Evolutionary conservation across 2,113 vertebrate species (phyloP), one percentile per base, ranked within the genome.

Genomic region (Tychaedon coryphoeus): DNA sequence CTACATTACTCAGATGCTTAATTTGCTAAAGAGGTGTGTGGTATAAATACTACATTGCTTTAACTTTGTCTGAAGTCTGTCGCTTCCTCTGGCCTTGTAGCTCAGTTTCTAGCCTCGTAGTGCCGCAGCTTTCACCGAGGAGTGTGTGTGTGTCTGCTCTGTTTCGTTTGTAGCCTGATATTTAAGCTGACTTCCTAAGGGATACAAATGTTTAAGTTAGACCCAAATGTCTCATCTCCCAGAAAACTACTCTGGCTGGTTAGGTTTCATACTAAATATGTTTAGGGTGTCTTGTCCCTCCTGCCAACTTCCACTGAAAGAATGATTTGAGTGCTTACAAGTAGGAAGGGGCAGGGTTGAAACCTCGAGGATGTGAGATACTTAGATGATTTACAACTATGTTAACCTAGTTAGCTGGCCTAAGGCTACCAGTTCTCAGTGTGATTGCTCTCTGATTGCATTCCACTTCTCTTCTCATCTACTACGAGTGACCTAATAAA

Each of bases 121-220:
- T 53, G n/a, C 48, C 19, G 10, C 1, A 4, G 12, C 18, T 78
- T 92, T 85, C 42, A 14, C 22, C 34, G 53, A 56, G 13, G 50
- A 9, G 22, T 48, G 36, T 0, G 0, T 38, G 5, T 19, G 6
- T 65, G 17, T 48, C 36, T 57, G 15, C 40, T 45, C 2, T 60
- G 0, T 1, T 6, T 51, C 17, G 16, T 76, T 83, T 67, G 45
- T 71, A 71, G 61, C 34, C 31, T 78, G 18, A 6, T 77, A 22
- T 2, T 53, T 67, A 60, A 48, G 13, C 43, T n/a, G 12, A 9
- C 14, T 54, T 91, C 22, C 28, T 43, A 23, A 74, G 19, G 22
- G 33, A 12, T 29, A 20, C 14, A 74, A 16, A 19, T n/a, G 2
- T 2, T 20, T 40, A 31, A 60, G 18, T 75, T 53, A 60, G 47